Base-by-base conservation (phyloP, 2,113 vertebrate species). In the Corythornis cristatus region DNA sequence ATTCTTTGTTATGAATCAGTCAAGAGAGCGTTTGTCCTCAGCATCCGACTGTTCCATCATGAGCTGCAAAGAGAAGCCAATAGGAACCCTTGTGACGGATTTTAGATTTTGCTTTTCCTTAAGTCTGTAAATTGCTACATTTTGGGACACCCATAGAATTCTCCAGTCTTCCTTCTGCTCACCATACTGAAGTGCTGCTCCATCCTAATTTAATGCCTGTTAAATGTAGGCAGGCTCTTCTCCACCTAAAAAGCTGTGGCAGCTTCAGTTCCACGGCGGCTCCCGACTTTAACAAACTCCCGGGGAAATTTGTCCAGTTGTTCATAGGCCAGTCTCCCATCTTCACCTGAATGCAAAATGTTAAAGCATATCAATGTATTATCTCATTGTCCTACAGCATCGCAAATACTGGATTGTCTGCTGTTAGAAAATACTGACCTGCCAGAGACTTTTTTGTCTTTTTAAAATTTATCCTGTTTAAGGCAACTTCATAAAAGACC, bases 291-390 rank as follows among this genome's bases (percentile, higher is more conserved):
- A 60, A 98, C 86, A 72, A 98, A 98, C 61, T 99, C 98, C 68
- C 98, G 97, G 19, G 99, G 98, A 57, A 99, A 98, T 12, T 97
- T 98, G 97, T 99, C 98, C 90, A 99, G 86, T 95, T 98, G 99
- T 94, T 99, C 99, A 0, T 99, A 99, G 1, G 99, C 99, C 97
- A 99, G 95, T 37, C 98, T 98, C 25, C 99, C 99, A 37, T 99
- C 99, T 97, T 99, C 99, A 90, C 99, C 99, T 99, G 94, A 50
- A 74, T 19, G 57, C 12, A 86, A 91, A 78, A 93, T 22, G 70
- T n/a, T 31, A 87, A 83, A 83, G 54, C 31, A 56, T 48, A 65
- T 51, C 16, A 68, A 28, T 3, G 9, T 16, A 4, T 78, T 53
- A 8, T 26, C 33, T 43, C 12, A 12, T 43, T 74, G 54, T 33